These are phyloP conservation scores for Notodonta dromedarius DNA, from an alignment of 2,888 invertebrate genomes.

Conservation along the genomic window DNA sequence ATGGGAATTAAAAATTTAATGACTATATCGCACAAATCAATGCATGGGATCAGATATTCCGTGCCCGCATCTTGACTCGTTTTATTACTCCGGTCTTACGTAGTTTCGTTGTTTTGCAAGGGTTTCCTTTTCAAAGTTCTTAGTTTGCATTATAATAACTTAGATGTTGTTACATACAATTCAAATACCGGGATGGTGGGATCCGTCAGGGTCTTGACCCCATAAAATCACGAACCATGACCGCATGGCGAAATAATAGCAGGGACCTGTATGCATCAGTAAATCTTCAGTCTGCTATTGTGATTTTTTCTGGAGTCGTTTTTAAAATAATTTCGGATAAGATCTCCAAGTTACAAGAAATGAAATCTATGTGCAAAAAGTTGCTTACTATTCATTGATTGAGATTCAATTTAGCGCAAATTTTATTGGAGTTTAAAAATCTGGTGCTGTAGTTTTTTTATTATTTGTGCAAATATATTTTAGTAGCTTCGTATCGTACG, in stretches of 20 bases:
- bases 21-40: not conserved
- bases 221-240: constrained; percentile 19
- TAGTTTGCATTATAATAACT: not conserved
- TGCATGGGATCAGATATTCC: constrained; percentile 14
- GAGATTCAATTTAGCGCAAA: constrained; percentile 3
- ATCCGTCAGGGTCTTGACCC: constrained; percentile 20
- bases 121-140: constrained; percentile 13
- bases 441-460: not conserved
- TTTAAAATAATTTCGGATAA: constrained; percentile 3
- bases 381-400: constrained; percentile 5
- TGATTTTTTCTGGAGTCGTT: not conserved
- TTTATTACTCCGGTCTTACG: constrained; percentile 16
- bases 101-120: constrained; percentile 20
- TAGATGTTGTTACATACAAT: constrained; percentile 7
- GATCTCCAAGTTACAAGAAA: not conserved
- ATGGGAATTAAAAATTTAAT: not conserved
- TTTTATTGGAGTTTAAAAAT: not conserved
- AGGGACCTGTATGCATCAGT: constrained; percentile 16
- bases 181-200: constrained; percentile 9
- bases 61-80: constrained; percentile 14
- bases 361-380: not conserved
- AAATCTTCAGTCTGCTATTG: constrained; percentile 5
- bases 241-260: constrained; percentile 25
- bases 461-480: not conserved
- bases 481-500: not conserved